These are phyloP conservation scores for Tiliacea aurago DNA, from an alignment of 2,888 invertebrate genomes.

Conservation along the genomic window DNA sequence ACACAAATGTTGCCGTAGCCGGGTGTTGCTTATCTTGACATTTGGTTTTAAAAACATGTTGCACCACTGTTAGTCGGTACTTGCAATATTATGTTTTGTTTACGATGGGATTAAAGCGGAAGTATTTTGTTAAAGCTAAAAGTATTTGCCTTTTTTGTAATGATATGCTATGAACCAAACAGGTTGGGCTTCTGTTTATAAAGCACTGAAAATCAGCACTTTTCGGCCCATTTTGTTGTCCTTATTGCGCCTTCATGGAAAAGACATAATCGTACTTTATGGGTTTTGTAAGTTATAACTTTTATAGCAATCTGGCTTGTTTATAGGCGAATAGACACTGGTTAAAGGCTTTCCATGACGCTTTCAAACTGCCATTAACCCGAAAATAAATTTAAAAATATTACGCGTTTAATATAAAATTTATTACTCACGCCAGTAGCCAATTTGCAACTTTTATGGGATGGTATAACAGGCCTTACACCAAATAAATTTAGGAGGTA, in stretches of 20 bases:
- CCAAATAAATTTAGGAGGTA: constrained; percentile 68
- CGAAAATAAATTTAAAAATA: constrained; percentile 71
- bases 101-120: neutral
- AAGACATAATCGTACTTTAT: constrained; percentile 44
- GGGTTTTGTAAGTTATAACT: constrained; percentile 45
- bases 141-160: neutral
- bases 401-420: constrained; percentile 69
- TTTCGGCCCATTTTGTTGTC: constrained; percentile 11
- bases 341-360: constrained; percentile 59
- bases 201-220: neutral
- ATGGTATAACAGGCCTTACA: constrained; percentile 66
- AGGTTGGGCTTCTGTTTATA: neutral
- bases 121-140: neutral
- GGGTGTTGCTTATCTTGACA: constrained; percentile 66
- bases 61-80: constrained; percentile 3
- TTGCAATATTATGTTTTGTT: neutral
- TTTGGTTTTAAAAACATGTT: constrained; percentile 43
- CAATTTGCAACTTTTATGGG: constrained; percentile 71
- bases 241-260: constrained; percentile 38
- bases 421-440: constrained; percentile 67
- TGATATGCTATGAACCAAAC: neutral
- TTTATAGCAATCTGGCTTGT: constrained; percentile 59
- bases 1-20: constrained; percentile 70
- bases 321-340: constrained; percentile 67
- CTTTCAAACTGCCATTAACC: constrained; percentile 67